Percentiles rank a stretch among this genome's conserved stretches.
phyloP scores from a whole-genome alignment of 35 echinoderm and acorn worm genomes.

The Chiridota heheva region DNA sequence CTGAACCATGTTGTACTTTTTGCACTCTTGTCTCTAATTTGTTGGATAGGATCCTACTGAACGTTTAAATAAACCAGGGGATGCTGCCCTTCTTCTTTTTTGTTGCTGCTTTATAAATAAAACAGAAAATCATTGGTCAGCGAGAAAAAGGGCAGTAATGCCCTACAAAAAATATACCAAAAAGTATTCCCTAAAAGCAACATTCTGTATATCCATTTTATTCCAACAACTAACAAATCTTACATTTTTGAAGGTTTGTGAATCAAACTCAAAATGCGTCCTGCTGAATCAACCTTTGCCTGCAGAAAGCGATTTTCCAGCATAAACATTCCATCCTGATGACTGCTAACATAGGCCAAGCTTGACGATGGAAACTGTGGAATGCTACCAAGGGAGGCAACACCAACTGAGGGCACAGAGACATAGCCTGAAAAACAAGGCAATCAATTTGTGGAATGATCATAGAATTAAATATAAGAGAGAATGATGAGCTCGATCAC shows the following conservation, averaged over 20 bases:
- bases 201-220: neutral
- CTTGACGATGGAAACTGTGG: too few species aligned
- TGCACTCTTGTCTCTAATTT: too few species aligned
- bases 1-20: too few species aligned
- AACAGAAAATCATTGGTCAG: neutral
- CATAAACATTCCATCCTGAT: neutral
- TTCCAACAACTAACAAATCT: neutral
- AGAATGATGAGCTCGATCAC: too few species aligned
- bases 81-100: too few species aligned
- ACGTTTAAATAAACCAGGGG: too few species aligned
- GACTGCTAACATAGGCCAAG: too few species aligned
- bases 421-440: conserved; percentile 27
- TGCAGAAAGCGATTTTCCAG: conserved; percentile 39
- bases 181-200: neutral
- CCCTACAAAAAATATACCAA: neutral
- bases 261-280: conserved; percentile 19
- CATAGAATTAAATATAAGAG: too few species aligned
- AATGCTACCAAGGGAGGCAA: conserved; percentile 3
- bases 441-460: too few species aligned
- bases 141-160: neutral
- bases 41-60: too few species aligned
- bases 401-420: conserved; percentile 30
- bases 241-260: conserved; percentile 4
- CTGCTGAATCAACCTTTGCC: conserved; percentile 35
- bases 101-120: too few species aligned